Percentiles rank a stretch among this genome's conserved stretches.
Evolutionary conservation across 2,113 vertebrate genomes (phyloP).

Genomic region (Corythoichthys intestinalis): DNA sequence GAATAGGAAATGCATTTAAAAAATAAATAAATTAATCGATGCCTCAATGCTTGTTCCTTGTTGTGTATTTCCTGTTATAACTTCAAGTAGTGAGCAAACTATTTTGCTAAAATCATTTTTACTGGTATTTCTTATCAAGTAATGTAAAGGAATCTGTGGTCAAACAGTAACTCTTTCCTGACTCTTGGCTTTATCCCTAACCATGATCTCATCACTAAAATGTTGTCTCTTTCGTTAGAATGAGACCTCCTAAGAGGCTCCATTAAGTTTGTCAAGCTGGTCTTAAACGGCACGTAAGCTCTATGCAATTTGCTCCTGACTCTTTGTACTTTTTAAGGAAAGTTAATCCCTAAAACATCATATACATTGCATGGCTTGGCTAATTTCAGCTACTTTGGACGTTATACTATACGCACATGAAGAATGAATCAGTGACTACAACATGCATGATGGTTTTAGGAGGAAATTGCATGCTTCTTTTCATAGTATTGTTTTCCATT

Average conservation of each 20-base stretch:
- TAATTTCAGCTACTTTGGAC: not conserved
- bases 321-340: slow-evolving; percentile 9
- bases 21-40: not conserved
- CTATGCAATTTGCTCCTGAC: slow-evolving; percentile 23
- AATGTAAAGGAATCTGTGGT: not conserved
- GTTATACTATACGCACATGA: not conserved
- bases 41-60: not conserved
- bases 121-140: not conserved
- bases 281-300: slow-evolving; percentile 18
- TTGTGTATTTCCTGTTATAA: not conserved
- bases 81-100: not conserved
- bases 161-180: not conserved
- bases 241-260: slow-evolving; percentile 13
- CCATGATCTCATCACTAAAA: slow-evolving; percentile 16
- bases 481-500: not conserved
- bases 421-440: not conserved
- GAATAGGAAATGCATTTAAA: not conserved
- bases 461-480: slow-evolving; percentile 3
- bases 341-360: not conserved
- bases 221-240: slow-evolving; percentile 10
- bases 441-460: slow-evolving; percentile 17
- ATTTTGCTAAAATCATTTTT: not conserved
- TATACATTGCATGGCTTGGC: not conserved
- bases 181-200: not conserved
- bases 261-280: slow-evolving; percentile 26